A percentile compares a stretch with the other conserved stretches of the same genome.
Conservation (phyloP, 2,797 vertebrate genomes). For the Melanotaenia parkinsoni region DNA sequence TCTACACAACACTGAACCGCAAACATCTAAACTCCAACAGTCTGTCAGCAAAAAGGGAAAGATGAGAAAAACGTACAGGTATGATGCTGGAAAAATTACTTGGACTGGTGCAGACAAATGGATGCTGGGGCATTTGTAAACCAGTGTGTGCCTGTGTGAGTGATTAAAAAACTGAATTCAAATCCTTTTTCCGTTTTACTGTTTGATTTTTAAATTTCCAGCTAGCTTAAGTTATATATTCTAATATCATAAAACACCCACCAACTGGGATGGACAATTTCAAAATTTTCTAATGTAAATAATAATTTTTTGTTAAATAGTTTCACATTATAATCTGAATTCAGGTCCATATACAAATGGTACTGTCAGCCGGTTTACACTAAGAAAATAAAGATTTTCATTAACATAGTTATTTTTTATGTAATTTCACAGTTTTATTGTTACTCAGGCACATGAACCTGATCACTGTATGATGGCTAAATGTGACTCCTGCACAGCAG, state of each 20-base stretch:
- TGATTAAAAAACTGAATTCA: not conserved
- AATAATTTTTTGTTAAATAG: not conserved
- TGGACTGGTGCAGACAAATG: not conserved
- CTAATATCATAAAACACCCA: not conserved
- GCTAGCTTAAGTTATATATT: not conserved
- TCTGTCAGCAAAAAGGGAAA: constrained; percentile 18
- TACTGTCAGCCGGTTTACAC: not conserved
- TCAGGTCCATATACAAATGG: not conserved
- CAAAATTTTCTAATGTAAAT: not conserved
- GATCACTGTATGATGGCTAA: not conserved
- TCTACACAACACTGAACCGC: constrained; percentile 19
- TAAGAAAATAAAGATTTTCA: not conserved
- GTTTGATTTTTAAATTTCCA: too few species aligned
- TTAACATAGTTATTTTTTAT: not conserved
- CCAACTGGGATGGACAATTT: not conserved
- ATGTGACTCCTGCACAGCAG: not conserved
- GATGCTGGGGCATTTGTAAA: not conserved
- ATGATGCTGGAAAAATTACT: not conserved
- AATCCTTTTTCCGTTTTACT: not conserved
- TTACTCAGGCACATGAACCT: not conserved
- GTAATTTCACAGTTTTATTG: not conserved
- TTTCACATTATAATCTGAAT: not conserved
- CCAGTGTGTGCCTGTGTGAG: not conserved
- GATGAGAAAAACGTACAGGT: not conserved
- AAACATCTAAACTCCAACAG: constrained; percentile 49